phyloP scores from a whole-genome alignment of 2,113 vertebrate genomes.

The Thamnaconus septentrionalis region DNA sequence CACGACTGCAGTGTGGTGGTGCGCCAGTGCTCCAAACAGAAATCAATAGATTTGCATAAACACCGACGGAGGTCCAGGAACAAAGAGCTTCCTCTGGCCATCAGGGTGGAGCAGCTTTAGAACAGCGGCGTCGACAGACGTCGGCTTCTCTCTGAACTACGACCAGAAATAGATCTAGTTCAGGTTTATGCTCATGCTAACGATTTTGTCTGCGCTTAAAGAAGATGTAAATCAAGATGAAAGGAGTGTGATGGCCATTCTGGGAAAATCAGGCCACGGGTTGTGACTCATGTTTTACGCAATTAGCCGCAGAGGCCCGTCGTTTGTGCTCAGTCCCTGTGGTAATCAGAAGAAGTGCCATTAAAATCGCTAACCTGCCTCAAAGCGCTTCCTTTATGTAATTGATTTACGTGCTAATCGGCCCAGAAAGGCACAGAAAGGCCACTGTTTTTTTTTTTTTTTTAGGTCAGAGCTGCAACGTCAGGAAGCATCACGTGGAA shows the following conservation, averaged over 20 bases:
- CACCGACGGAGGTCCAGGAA: too few relatives aligned
- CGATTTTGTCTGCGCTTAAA: too few relatives aligned
- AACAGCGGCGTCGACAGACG: too few relatives aligned
- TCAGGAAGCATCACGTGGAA: not conserved
- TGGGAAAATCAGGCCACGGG: too few relatives aligned
- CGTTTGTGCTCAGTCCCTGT: not conserved
- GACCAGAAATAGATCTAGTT: too few relatives aligned
- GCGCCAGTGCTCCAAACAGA: not conserved
- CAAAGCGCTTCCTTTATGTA: not conserved
- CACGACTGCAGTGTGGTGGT: not conserved
- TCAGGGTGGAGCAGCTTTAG: too few relatives aligned
- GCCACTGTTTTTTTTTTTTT: constrained; percentile 7
- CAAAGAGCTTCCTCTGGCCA: too few relatives aligned
- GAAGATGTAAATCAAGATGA: too few relatives aligned
- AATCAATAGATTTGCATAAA: too few relatives aligned
- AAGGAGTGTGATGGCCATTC: too few relatives aligned
- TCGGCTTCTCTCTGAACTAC: too few relatives aligned
- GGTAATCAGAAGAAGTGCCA: not conserved
- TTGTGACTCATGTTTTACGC: not conserved
- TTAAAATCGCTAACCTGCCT: constrained; percentile 25
- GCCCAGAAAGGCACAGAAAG: constrained; percentile 7
- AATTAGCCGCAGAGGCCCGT: not conserved
- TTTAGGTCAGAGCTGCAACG: constrained; percentile 25
- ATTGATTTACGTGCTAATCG: constrained; percentile 14
- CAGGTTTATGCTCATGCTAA: too few relatives aligned